Conservation (phyloP, 2,113 vertebrate species). For the Grammomys surdaster region DNA sequence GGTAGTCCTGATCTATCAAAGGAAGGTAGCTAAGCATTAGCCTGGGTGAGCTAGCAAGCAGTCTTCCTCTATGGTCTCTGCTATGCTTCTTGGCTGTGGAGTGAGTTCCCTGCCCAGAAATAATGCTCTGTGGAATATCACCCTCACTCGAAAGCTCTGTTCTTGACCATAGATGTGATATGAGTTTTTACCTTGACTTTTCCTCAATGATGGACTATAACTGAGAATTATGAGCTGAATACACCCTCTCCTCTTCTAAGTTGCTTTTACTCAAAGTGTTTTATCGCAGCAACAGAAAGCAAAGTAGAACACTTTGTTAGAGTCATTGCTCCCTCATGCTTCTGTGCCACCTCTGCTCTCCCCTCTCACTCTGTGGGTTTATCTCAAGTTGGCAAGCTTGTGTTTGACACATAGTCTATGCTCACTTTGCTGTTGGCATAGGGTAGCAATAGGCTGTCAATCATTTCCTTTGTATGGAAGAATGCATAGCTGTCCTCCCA, state of each 20-base stretch:
- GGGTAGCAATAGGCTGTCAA: too few species aligned
- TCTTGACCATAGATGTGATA: neutral
- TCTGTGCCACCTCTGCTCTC: neutral
- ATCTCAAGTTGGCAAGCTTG: neutral
- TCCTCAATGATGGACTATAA: neutral
- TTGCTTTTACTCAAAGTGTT: neutral
- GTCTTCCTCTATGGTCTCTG: neutral
- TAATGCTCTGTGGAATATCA: neutral
- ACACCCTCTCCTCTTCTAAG: neutral
- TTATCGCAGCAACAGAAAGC: neutral
- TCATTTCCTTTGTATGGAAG: neutral
- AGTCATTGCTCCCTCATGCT: neutral
- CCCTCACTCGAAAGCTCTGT: neutral
- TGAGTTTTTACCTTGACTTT: neutral
- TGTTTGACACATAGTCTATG: neutral
- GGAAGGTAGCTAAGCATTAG: neutral
- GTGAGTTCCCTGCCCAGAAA: neutral
- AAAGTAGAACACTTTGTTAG: neutral
- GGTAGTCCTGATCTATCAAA: neutral
- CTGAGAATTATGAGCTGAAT: neutral
- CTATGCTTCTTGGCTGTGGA: neutral
- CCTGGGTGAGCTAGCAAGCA: neutral
- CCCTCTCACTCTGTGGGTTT: too few species aligned
- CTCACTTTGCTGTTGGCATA: neutral
- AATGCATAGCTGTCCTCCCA: neutral